Base-by-base conservation (phyloP, 2,797 vertebrate species). In the Chloroceryle inda region DNA sequence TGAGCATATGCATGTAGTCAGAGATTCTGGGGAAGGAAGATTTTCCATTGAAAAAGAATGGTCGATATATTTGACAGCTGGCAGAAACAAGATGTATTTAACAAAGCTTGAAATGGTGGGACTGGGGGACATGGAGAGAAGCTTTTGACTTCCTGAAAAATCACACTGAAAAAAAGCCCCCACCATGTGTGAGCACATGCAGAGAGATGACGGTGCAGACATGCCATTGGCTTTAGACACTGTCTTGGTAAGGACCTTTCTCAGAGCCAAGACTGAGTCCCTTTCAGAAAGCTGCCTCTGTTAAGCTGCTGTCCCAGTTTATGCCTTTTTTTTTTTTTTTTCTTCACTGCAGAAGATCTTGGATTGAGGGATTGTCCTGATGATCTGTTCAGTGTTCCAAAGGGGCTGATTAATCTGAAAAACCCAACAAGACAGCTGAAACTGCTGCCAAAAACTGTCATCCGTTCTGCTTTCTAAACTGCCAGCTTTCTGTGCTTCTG, bases 361-460 rank as follows among this genome's bases (percentile, higher is more conserved):
- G 96, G 94, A 94, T 83, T 88, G 94, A 95, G 93, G 56, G 92
- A 88, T 96, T 96, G 94, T 92, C 83, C 91, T 93, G 88, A 94
- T 96, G 94, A 95, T 97, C 92, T 96, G 92, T 94, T 96, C 94
- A 93, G 72, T 91, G 95, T 96, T 96, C 92, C 95, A 97, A 96
- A 92, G 96, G 81, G 86, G 89, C 93, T 97, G 97, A 96, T 95
- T 97, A 96, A 97, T 96, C 95, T 97, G 97, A 97, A 96, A 97
- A 97, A 97, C 96, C 92, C 94, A 96, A 96, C 92, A 90, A 96
- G 97, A 97, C 97, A 97, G 97, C 94, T 96, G 95, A 96, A 97
- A 88, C 89, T 1, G 18, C 96, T 97, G 97, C 97, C 97, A 97
- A 97, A 96, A 97, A 94, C 79, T 94, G 94, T 96, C 97, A 94